Evolutionary conservation across 2,888 invertebrate genomes (phyloP).

Genomic region (Diarsia rubi): DNA sequence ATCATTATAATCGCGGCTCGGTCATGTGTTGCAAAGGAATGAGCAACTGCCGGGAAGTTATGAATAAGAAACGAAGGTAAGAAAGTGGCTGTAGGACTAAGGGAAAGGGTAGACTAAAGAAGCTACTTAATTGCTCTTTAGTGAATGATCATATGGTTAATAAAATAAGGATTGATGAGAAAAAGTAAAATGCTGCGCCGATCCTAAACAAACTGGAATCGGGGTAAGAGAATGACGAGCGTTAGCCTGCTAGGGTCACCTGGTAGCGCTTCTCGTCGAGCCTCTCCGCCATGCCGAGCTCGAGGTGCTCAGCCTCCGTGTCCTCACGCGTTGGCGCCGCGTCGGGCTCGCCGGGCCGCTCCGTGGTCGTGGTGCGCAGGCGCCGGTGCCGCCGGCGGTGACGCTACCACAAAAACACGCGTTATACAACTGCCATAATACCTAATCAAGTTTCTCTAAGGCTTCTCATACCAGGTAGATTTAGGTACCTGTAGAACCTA

Average conservation of each 20-base stretch:
- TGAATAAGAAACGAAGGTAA: neutral
- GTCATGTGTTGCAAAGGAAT: neutral
- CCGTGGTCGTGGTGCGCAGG: conserved; percentile 79
- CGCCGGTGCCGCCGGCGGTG: conserved; percentile 83
- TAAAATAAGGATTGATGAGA: neutral
- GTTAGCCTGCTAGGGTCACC: conserved; percentile 67
- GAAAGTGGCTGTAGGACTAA: neutral
- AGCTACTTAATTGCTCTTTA: neutral
- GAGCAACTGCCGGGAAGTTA: neutral
- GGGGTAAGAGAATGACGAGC: neutral
- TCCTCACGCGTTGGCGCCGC: conserved; percentile 69
- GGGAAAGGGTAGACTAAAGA: neutral
- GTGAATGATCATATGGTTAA: neutral
- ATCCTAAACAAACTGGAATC: neutral
- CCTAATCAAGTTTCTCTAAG: neutral
- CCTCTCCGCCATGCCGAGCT: conserved; percentile 83
- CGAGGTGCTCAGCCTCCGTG: conserved; percentile 83
- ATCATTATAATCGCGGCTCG: neutral
- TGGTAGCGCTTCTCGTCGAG: conserved; percentile 85
- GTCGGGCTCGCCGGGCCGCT: conserved; percentile 70
- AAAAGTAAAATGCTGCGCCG: neutral
- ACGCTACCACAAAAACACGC: conserved; percentile 56
- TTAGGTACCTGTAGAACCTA: neutral
- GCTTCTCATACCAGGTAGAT: neutral
- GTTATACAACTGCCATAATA: neutral